Evolutionary conservation across 2,113 vertebrate species (phyloP).

Genomic region (Perccottus glenii): DNA sequence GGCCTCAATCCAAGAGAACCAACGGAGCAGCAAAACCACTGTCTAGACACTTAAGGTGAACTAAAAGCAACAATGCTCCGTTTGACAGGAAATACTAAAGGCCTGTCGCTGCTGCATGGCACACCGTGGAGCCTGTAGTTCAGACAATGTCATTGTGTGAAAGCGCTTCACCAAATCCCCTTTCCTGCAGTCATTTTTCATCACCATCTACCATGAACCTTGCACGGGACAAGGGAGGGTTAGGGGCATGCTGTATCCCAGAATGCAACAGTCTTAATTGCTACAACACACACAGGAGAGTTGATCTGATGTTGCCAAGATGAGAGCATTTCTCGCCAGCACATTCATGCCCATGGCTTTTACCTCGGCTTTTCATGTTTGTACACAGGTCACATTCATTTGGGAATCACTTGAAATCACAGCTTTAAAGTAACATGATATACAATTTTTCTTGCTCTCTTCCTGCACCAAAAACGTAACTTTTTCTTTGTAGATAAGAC

Average conservation of each 20-base stretch:
- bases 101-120: conserved; percentile 74
- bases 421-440: not conserved
- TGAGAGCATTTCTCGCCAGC: not conserved
- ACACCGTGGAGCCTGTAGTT: conserved; percentile 70
- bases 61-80: conserved; percentile 78
- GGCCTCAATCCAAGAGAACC: conserved; percentile 82
- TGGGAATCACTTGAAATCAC: not conserved
- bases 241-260: conserved; percentile 4
- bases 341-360: not conserved
- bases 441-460: too few species aligned
- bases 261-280: conserved; percentile 9
- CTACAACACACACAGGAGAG: not conserved
- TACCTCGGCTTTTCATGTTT: not conserved
- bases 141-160: conserved; percentile 79
- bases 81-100: conserved; percentile 83
- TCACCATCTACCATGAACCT: conserved; percentile 67
- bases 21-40: conserved; percentile 82
- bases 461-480: too few species aligned
- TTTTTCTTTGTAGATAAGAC: too few species aligned
- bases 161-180: conserved; percentile 76
- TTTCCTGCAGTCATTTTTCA: conserved; percentile 68
- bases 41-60: conserved; percentile 85
- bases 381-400: not conserved
- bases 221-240: conserved; percentile 41
- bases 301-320: conserved; percentile 2